phyloP scores from a whole-genome alignment of 2,113 vertebrate species.

The Takifugu flavidus region DNA sequence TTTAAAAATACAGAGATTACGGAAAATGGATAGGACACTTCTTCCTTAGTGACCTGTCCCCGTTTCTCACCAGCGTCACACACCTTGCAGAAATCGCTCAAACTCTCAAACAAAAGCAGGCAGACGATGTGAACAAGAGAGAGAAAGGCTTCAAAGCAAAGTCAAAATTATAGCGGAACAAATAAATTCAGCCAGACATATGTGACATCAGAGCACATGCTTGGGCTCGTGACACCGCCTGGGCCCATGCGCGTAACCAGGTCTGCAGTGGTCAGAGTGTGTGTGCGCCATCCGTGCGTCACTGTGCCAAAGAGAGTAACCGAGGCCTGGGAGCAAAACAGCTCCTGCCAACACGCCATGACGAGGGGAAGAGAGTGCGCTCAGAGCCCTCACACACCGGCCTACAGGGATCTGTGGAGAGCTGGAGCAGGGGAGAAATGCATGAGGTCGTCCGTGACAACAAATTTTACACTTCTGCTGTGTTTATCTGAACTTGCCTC shows the following conservation, averaged over 20 bases:
- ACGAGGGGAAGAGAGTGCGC: conserved; percentile 25
- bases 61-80: conserved; percentile 39
- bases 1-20: conserved; percentile 69
- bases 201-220: conserved; percentile 25
- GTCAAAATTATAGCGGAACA: background rate
- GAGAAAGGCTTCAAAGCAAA: background rate
- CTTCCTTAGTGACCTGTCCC: conserved; percentile 63
- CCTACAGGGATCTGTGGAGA: conserved; percentile 32
- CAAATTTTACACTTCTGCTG: background rate
- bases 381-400: conserved; percentile 21
- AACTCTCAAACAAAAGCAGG: conserved; percentile 7
- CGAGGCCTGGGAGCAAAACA: conserved; percentile 39
- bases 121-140: background rate
- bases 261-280: conserved; percentile 28
- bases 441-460: background rate
- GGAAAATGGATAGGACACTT: conserved; percentile 56
- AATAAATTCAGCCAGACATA: conserved; percentile 5
- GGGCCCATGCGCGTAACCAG: conserved; percentile 11
- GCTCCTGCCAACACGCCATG: conserved; percentile 38
- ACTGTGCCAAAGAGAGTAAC: conserved; percentile 47
- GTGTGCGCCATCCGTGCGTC: conserved; percentile 42
- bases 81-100: conserved; percentile 18
- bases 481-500: background rate
- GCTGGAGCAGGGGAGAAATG: conserved; percentile 10
- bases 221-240: conserved; percentile 16